Conservation (phyloP, 2,797 vertebrate genomes). For the Eulemur mongoz region DNA sequence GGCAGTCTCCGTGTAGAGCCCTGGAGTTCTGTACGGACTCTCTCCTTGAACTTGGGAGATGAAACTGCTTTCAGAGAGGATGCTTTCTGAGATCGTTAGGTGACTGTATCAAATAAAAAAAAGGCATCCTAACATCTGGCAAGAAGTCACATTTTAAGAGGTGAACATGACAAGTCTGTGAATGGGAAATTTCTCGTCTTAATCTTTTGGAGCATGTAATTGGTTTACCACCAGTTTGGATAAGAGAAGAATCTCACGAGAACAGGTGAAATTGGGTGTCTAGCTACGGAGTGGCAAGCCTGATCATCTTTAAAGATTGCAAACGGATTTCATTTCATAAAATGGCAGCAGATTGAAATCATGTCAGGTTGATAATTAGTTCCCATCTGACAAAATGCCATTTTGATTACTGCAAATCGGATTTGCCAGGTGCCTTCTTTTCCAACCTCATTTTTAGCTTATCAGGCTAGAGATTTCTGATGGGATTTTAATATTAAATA, state of each 20-base stretch:
- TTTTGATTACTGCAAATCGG: slow-evolving; percentile 57
- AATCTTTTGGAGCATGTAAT: slow-evolving; percentile 69
- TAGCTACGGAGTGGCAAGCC: background rate
- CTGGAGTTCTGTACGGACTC: too few species aligned
- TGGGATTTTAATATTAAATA: slow-evolving; percentile 68
- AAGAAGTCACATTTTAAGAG: slow-evolving; percentile 65
- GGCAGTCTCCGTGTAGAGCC: background rate
- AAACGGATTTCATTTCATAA: background rate
- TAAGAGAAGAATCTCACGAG: slow-evolving; percentile 62
- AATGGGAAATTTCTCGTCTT: slow-evolving; percentile 68
- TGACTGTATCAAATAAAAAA: slow-evolving; percentile 47
- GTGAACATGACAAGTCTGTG: slow-evolving; percentile 60
- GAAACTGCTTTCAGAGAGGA: background rate
- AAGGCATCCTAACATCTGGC: slow-evolving; percentile 4
- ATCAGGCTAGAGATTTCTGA: slow-evolving; percentile 24
- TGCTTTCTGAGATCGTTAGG: background rate
- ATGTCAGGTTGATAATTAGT: slow-evolving; percentile 62
- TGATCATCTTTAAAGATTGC: slow-evolving; percentile 32
- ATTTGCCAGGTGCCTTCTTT: slow-evolving; percentile 62
- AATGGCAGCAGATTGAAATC: slow-evolving; percentile 51
- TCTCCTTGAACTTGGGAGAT: background rate
- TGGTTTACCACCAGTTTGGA: slow-evolving; percentile 64
- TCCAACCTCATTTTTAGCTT: slow-evolving; percentile 46
- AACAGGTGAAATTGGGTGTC: slow-evolving; percentile 42
- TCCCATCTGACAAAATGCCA: slow-evolving; percentile 58